These are phyloP conservation scores for Apotomis turbidana DNA, from an alignment of 2,888 invertebrate species.

Conservation along the genomic window DNA sequence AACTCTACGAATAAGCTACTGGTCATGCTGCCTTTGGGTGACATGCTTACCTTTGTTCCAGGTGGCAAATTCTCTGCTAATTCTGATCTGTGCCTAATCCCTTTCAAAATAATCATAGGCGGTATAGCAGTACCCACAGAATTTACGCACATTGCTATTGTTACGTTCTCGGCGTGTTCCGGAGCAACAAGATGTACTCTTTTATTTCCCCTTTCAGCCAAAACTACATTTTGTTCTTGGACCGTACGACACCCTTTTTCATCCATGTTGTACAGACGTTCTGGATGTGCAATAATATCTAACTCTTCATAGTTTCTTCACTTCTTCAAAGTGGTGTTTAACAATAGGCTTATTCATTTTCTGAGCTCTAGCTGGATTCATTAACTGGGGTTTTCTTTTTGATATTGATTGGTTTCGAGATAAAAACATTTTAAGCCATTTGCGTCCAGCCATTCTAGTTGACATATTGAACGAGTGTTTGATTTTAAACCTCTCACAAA, in stretches of 20 bases:
- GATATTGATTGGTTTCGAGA: slow-evolving; percentile 36
- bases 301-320: slow-evolving; percentile 46
- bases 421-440: too few relatives aligned
- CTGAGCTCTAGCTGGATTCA: slow-evolving; percentile 47
- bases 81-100: slow-evolving; percentile 41
- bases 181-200: slow-evolving; percentile 43
- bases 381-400: slow-evolving; percentile 43
- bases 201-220: slow-evolving; percentile 20
- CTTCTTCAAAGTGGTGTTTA: slow-evolving; percentile 43
- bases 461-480: too few relatives aligned
- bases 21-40: slow-evolving; percentile 44
- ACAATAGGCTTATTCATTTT: slow-evolving; percentile 47
- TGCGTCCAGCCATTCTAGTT: too few relatives aligned
- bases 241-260: slow-evolving; percentile 46
- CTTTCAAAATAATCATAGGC: slow-evolving; percentile 44
- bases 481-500: too few relatives aligned
- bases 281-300: slow-evolving; percentile 45
- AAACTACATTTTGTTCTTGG: slow-evolving; percentile 41
- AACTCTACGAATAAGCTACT: slow-evolving; percentile 41
- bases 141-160: slow-evolving; percentile 45
- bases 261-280: slow-evolving; percentile 45
- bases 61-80: slow-evolving; percentile 42
- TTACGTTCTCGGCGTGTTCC: slow-evolving; percentile 43
- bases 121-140: slow-evolving; percentile 43
- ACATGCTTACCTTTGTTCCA: slow-evolving; percentile 43